These are phyloP conservation scores for Drosophila mauritiana DNA, from an alignment of 1,140 invertebrate genomes.

Conservation along the genomic window DNA sequence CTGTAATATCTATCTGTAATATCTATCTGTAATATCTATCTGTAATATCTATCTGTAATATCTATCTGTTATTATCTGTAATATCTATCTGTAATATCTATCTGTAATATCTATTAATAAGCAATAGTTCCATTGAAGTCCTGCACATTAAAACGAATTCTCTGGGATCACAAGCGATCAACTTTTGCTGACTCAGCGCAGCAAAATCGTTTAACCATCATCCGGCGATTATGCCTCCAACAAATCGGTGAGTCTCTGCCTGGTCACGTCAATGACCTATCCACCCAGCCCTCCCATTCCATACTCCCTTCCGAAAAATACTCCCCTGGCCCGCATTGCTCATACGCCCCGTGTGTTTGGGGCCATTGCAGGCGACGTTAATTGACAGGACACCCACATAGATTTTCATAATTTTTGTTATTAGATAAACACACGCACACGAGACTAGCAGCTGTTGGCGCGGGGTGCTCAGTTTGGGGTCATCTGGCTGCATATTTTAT, in stretches of 20 bases:
- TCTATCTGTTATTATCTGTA: too few relatives aligned
- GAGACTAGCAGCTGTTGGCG: slow-evolving; percentile 3
- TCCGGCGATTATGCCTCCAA: too few relatives aligned
- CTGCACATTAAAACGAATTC: too few relatives aligned
- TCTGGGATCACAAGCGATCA: background rate
- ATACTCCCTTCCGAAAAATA: background rate
- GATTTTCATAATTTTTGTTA: slow-evolving; percentile 77
- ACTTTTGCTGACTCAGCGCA: background rate
- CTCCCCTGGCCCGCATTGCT: slow-evolving; percentile 29
- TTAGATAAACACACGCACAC: slow-evolving; percentile 45
- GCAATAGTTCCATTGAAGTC: too few relatives aligned
- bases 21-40: too few relatives aligned
- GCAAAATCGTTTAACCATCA: background rate
- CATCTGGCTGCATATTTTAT: slow-evolving; percentile 75
- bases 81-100: too few relatives aligned
- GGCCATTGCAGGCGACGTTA: slow-evolving; percentile 45
- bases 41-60: too few relatives aligned
- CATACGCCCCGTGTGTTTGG: slow-evolving; percentile 55
- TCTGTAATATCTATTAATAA: too few relatives aligned
- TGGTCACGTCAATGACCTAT: slow-evolving; percentile 7
- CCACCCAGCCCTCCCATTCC: too few relatives aligned
- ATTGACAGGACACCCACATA: slow-evolving; percentile 68
- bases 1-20: too few relatives aligned
- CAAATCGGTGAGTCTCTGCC: background rate
- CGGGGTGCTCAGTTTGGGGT: slow-evolving; percentile 13